Conservation (phyloP, 2,797 vertebrate genomes). For the Hippoglossus hippoglossus region DNA sequence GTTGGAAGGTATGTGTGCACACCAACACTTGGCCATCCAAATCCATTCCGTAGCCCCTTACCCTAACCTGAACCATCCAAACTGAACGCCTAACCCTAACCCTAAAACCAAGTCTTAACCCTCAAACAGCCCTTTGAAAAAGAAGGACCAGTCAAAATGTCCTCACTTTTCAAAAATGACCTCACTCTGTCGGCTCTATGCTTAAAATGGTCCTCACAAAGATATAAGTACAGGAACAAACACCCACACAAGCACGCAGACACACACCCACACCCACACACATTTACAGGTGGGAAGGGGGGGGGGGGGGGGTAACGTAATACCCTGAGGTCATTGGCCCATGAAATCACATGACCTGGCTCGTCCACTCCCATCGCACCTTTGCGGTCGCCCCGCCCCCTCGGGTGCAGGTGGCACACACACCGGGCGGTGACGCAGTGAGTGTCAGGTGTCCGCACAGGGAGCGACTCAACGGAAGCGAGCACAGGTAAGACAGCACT, state of each 20-base stretch:
- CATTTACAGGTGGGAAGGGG: slow-evolving; percentile 47
- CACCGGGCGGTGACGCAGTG: slow-evolving; percentile 57
- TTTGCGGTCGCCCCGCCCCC: slow-evolving; percentile 53
- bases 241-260: too few relatives aligned
- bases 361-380: slow-evolving; percentile 65
- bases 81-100: too few relatives aligned
- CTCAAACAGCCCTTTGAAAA: too few relatives aligned
- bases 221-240: too few relatives aligned
- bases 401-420: background rate
- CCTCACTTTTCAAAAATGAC: too few relatives aligned
- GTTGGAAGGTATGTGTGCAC: background rate
- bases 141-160: too few relatives aligned
- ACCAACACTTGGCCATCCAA: background rate
- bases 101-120: too few relatives aligned
- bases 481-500: slow-evolving; percentile 71
- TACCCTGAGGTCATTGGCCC: slow-evolving; percentile 66
- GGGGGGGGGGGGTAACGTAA: slow-evolving; percentile 36
- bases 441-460: slow-evolving; percentile 78
- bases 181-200: too few relatives aligned
- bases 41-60: too few relatives aligned
- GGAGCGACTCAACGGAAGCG: slow-evolving; percentile 61
- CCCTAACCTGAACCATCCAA: too few relatives aligned
- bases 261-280: background rate
- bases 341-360: slow-evolving; percentile 66
- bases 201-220: too few relatives aligned